Conservation (phyloP, 2,113 vertebrate species). For the Prinia subflava region DNA sequence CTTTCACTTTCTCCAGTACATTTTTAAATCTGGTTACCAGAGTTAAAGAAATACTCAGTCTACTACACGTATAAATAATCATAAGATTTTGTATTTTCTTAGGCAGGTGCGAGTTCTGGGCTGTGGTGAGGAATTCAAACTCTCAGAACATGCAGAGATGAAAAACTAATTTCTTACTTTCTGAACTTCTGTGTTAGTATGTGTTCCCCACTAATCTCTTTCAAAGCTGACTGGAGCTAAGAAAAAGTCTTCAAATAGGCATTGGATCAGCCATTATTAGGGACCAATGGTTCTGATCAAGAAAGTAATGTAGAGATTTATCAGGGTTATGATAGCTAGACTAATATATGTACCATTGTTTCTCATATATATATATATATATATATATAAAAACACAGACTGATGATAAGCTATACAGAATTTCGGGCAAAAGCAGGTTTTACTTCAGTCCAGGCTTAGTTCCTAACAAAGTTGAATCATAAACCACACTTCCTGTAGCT, state of each 20-base stretch:
- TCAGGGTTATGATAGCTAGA: not conserved
- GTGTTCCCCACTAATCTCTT: not conserved
- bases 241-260: not conserved
- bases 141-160: not conserved
- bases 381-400: not conserved
- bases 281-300: not conserved
- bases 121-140: not conserved
- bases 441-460: not conserved
- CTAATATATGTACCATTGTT: not conserved
- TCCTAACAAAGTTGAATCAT: not conserved
- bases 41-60: not conserved
- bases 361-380: not conserved
- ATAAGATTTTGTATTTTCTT: not conserved
- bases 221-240: not conserved
- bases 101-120: not conserved
- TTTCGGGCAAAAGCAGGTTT: not conserved
- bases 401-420: not conserved
- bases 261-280: not conserved
- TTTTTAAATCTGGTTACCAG: not conserved
- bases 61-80: not conserved
- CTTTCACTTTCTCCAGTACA: not conserved
- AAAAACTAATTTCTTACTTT: not conserved
- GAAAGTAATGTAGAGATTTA: not conserved
- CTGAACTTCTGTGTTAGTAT: not conserved
- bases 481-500: not conserved